A percentile compares a stretch with the other conserved stretches of the same genome.
Evolutionary conservation across 2,113 vertebrate species (phyloP).

Genomic region (Archocentrus centrarchus): DNA sequence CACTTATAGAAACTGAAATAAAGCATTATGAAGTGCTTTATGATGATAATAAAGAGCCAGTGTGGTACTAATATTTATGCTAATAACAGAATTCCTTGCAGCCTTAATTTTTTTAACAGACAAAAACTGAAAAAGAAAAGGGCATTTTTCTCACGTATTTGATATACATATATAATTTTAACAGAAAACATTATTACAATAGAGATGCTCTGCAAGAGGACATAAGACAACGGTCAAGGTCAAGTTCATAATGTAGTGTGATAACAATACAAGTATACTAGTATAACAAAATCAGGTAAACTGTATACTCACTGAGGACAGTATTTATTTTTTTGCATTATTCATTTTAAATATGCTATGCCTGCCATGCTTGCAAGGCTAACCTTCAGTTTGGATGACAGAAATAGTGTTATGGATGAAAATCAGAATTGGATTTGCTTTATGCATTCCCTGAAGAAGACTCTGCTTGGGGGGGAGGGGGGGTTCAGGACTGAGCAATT

Average conservation of each 20-base stretch:
- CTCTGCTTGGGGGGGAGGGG: background rate
- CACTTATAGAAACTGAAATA: background rate
- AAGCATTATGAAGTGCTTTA: background rate
- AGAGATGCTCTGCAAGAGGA: background rate
- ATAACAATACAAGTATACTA: background rate
- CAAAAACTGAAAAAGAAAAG: background rate
- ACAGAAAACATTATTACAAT: background rate
- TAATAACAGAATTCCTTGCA: background rate
- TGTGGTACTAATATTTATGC: background rate
- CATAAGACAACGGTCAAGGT: background rate
- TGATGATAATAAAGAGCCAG: background rate
- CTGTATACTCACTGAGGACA: background rate
- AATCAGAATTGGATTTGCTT: conserved; percentile 10
- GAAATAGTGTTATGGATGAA: background rate
- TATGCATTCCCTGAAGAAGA: background rate
- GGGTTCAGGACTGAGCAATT: background rate
- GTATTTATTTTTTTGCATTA: background rate
- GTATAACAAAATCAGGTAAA: conserved; percentile 8
- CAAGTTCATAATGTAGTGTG: background rate
- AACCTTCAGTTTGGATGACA: background rate
- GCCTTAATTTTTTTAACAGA: background rate
- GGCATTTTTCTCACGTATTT: background rate
- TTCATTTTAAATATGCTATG: background rate
- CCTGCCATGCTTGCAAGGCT: background rate
- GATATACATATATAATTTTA: background rate